phyloP scores from a whole-genome alignment of 2,797 vertebrate genomes.

The Tenualosa ilisha region DNA sequence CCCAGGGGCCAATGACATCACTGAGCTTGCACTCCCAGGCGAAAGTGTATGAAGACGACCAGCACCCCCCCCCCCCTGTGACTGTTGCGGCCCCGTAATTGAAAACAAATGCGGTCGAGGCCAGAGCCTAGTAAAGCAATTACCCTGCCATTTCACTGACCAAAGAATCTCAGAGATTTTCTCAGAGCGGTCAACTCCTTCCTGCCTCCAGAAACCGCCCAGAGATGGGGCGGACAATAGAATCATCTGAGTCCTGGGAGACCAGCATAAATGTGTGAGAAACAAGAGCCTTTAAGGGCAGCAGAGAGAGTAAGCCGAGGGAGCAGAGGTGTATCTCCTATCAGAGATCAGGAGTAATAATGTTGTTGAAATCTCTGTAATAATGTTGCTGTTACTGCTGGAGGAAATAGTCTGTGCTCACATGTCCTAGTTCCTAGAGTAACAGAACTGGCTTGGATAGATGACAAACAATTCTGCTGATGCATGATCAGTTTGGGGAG shows the following conservation, averaged over 20 bases:
- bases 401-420: not conserved
- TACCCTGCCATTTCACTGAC: constrained; percentile 9
- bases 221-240: not conserved
- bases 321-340: not conserved
- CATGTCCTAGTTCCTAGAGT: not conserved
- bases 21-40: constrained; percentile 26
- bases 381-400: not conserved
- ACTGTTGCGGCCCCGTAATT: constrained; percentile 14
- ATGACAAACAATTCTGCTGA: not conserved
- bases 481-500: not conserved
- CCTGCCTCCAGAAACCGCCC: not conserved
- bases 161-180: constrained; percentile 18
- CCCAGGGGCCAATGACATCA: constrained; percentile 36
- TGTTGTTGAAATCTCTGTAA: not conserved
- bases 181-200: not conserved
- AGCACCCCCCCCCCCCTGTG: not conserved
- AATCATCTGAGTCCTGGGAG: not conserved
- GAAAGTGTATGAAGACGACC: not conserved
- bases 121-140: constrained; percentile 20
- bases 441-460: not conserved
- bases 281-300: not conserved
- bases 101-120: constrained; percentile 30
- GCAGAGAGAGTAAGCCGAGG: not conserved
- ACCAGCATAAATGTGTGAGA: constrained; percentile 10
- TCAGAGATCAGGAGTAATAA: not conserved